A percentile compares a stretch with the other conserved stretches of the same genome.
Conservation (phyloP, 2,888 invertebrate species). For the Melolontha melolontha region DNA sequence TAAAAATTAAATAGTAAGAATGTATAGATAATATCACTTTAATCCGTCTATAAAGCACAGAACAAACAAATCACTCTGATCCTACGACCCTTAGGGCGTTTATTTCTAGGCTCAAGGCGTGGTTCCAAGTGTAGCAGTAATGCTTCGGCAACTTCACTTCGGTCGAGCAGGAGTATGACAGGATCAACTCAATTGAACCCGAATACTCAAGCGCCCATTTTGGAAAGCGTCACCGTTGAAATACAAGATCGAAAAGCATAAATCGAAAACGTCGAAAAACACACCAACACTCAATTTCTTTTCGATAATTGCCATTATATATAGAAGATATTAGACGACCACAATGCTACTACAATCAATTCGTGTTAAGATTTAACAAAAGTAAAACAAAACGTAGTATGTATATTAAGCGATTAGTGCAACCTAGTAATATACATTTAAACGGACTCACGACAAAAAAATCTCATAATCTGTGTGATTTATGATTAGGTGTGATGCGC, state of each 20-base stretch:
- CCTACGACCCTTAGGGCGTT: constrained; percentile 63
- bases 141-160: constrained; percentile 79
- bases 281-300: constrained; percentile 29
- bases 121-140: constrained; percentile 84
- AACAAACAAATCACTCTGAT: constrained; percentile 56
- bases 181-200: constrained; percentile 57
- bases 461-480: constrained; percentile 6
- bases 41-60: constrained; percentile 38
- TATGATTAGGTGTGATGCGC: constrained; percentile 39
- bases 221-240: constrained; percentile 81
- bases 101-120: constrained; percentile 72
- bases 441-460: constrained; percentile 13
- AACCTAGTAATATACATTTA: not conserved
- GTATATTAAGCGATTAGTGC: not conserved
- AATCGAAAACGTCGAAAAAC: constrained; percentile 8
- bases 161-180: constrained; percentile 73
- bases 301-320: not conserved
- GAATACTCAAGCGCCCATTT: constrained; percentile 64
- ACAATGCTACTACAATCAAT: too few relatives aligned
- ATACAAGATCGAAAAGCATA: constrained; percentile 69
- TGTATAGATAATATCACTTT: too few relatives aligned
- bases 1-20: too few relatives aligned
- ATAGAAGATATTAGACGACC: constrained; percentile 4
- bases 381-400: not conserved
- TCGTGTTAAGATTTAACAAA: too few relatives aligned